Evolutionary conservation across 1,140 invertebrate genomes (phyloP).

Genomic region (Pseudomyrmex sp.): DNA sequence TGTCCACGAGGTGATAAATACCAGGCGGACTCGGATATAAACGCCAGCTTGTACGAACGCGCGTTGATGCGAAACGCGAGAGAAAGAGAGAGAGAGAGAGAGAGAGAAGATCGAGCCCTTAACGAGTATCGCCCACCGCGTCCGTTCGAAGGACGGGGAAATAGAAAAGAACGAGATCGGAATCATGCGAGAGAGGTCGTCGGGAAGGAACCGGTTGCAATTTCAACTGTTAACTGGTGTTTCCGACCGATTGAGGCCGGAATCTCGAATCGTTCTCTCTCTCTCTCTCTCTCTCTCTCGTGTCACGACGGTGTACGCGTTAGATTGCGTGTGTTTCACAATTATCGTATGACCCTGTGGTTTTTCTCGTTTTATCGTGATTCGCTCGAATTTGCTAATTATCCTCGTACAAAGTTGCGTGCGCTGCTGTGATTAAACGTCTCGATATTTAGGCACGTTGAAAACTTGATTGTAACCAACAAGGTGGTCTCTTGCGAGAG

Average conservation of each 20-base stretch:
- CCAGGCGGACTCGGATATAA: constrained; percentile 67
- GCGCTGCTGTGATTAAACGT: background rate
- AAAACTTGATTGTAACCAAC: constrained; percentile 16
- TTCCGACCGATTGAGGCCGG: constrained; percentile 17
- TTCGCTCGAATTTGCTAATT: constrained; percentile 5
- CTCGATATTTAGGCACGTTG: background rate
- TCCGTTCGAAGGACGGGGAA: constrained; percentile 30
- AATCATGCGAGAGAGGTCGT: background rate
- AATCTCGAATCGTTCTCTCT: background rate
- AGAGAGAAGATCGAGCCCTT: constrained; percentile 39
- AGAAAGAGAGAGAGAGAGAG: background rate
- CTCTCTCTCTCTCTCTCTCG: background rate
- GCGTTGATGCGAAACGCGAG: constrained; percentile 55
- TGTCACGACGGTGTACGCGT: background rate
- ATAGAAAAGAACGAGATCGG: constrained; percentile 56
- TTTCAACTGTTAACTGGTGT: constrained; percentile 6
- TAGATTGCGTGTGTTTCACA: background rate
- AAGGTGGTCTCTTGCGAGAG: too few relatives aligned
- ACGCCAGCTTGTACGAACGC: constrained; percentile 34
- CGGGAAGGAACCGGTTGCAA: constrained; percentile 49
- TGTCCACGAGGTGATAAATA: constrained; percentile 81
- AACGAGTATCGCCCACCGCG: constrained; percentile 56
- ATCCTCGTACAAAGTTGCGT: background rate
- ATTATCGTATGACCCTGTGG: background rate
- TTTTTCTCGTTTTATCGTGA: background rate